These are phyloP conservation scores for Hycleus phaleratus DNA, from an alignment of 1,140 invertebrate genomes.

Conservation along the genomic window DNA sequence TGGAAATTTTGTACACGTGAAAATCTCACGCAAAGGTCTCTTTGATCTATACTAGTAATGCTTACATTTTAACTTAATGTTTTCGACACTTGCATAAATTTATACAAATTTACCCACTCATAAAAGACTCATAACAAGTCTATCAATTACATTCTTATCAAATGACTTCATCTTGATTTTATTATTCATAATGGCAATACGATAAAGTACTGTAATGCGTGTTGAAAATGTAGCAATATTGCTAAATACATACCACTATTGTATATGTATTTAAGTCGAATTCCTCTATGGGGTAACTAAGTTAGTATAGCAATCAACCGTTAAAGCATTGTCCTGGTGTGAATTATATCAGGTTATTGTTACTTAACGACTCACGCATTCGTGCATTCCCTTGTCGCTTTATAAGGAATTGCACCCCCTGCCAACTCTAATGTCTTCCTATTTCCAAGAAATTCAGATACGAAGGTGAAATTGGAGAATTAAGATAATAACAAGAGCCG, in stretches of 20 bases:
- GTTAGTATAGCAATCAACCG: neutral
- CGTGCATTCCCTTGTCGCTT: slow-evolving; percentile 14
- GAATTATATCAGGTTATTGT: slow-evolving; percentile 20
- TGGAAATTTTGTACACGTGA: slow-evolving; percentile 2
- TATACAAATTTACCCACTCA: slow-evolving; percentile 9
- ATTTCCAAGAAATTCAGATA: slow-evolving; percentile 15
- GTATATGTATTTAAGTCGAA: too few relatives aligned
- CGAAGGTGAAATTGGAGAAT: slow-evolving; percentile 14
- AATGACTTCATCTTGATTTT: neutral
- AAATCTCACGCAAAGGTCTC: slow-evolving; percentile 6
- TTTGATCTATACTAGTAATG: too few relatives aligned
- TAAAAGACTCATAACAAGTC: slow-evolving; percentile 7
- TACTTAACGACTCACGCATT: slow-evolving; percentile 22
- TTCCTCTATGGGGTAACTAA: neutral
- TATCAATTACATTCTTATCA: slow-evolving; percentile 3
- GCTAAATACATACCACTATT: neutral
- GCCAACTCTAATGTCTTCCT: slow-evolving; percentile 11
- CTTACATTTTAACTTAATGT: neutral
- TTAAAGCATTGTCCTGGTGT: slow-evolving; percentile 17
- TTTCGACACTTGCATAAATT: slow-evolving; percentile 10
- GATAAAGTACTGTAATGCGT: neutral
- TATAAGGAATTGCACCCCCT: slow-evolving; percentile 12
- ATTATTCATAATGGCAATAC: neutral
- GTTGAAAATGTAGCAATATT: neutral
- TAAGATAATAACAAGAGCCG: slow-evolving; percentile 10